phyloP scores from a whole-genome alignment of 2,888 invertebrate species.

The Atethmia centrago region DNA sequence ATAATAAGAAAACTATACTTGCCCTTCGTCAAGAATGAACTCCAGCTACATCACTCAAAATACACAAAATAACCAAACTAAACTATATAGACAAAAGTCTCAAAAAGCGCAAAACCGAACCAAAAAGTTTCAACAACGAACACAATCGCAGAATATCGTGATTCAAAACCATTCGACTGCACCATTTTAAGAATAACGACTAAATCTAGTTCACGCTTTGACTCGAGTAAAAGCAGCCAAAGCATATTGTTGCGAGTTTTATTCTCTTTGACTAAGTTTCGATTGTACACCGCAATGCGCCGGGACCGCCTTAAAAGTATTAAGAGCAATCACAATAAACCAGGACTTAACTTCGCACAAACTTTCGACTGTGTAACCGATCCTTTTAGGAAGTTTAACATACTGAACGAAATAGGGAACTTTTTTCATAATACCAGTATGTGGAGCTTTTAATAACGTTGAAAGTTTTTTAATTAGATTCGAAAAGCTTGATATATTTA shows the following conservation, averaged over 20 bases:
- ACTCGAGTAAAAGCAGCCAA: constrained; percentile 67
- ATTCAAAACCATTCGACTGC: constrained; percentile 53
- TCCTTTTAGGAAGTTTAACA: constrained; percentile 65
- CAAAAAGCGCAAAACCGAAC: constrained; percentile 22
- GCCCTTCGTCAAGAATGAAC: too few species aligned
- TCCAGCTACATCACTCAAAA: not conserved
- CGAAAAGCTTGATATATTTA: constrained; percentile 32
- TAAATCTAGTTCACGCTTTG: constrained; percentile 59
- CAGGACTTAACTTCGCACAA: constrained; percentile 74
- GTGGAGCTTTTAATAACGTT: constrained; percentile 63
- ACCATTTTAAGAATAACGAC: constrained; percentile 56
- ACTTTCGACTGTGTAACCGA: constrained; percentile 62
- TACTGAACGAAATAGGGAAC: constrained; percentile 60
- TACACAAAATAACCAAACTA: constrained; percentile 1
- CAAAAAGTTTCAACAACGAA: constrained; percentile 43
- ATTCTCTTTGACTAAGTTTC: constrained; percentile 80
- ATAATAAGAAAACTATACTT: not conserved
- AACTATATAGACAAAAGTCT: constrained; percentile 13
- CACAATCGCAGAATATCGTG: constrained; percentile 53
- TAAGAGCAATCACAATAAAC: constrained; percentile 83
- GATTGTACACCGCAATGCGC: constrained; percentile 84
- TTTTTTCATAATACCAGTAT: constrained; percentile 68
- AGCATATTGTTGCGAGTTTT: constrained; percentile 81
- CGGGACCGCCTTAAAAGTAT: constrained; percentile 76
- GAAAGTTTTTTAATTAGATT: constrained; percentile 68